Base-by-base conservation (phyloP, 1,140 invertebrate genomes). In the Drosophila pectinifera region DNA sequence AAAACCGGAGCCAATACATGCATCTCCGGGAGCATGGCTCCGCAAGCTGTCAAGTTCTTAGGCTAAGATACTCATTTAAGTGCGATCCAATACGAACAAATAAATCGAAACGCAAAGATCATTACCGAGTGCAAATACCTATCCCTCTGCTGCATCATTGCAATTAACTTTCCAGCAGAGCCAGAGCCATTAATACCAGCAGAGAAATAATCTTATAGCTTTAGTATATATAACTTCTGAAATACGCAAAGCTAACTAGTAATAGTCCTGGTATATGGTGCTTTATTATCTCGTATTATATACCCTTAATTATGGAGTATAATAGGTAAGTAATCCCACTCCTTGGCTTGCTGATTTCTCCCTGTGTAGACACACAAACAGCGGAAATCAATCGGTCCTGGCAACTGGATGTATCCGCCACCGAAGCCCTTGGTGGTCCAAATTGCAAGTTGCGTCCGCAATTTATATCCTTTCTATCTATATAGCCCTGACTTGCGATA, bases 41-140 rank as follows among this genome's bases (percentile, higher is more conserved):
- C 56, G 43, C 59, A 58, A 63, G 41, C 38, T 54, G 73, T 68
- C 73, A 67, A 76, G 73, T 76, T 76, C 38, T 59, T 68, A 68
- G 36, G 31, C 10, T 76, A 76, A 76, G 73, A 1, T 34, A 53
- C 34, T 59, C 39, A 39, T 59, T 67, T 67, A 68, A 65, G 56
- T 16, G 62, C 48, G 46, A 76, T 39, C 45, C 28, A 42, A 53
- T 49, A 48, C 36, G 13, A 54, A 48, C 11, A 63, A 78, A 56
- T 42, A 49, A 57, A 65, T 4, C n/a, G 26, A 68, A 31, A 34
- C 10, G 43, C 42, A 49, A 49, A 26, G 20, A 42, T 64, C 43
- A 49, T 67, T 65, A 26, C 18, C 58, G 53, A 16, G n/a, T 39
- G 36, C 10, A 22, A 57, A 38, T 56, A 36, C 13, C 26, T 34